Percentiles rank a stretch among this genome's conserved stretches.
phyloP scores from a whole-genome alignment of 2,888 invertebrate genomes.

The Uloborus plumipes region DNA sequence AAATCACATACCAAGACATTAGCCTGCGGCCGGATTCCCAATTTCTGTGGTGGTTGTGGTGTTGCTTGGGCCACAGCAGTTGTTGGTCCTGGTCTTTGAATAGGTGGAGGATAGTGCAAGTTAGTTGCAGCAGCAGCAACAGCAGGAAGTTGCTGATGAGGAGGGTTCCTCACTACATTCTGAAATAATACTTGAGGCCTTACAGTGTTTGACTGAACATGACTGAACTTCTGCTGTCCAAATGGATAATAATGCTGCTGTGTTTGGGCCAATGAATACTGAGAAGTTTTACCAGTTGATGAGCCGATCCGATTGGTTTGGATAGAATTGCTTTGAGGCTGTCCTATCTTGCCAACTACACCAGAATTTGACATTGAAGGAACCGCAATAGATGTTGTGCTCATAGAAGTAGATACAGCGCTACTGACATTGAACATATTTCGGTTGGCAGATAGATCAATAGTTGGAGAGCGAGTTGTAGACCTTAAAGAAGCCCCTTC shows the following conservation, averaged over 20 bases:
- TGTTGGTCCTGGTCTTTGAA: constrained; percentile 65
- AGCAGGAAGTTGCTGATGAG: constrained; percentile 58
- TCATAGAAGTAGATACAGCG: constrained; percentile 45
- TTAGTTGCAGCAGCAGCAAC: constrained; percentile 52
- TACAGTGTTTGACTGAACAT: constrained; percentile 42
- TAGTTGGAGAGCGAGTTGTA: constrained; percentile 55
- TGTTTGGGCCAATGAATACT: constrained; percentile 49
- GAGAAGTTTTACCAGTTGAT: constrained; percentile 38
- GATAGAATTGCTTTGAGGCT: constrained; percentile 35
- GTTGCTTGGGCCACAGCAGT: constrained; percentile 59
- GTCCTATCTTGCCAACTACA: constrained; percentile 43
- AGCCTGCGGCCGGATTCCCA: constrained; percentile 60
- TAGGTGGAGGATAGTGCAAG: constrained; percentile 64
- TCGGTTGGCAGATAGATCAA: constrained; percentile 44
- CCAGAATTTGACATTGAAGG: constrained; percentile 35
- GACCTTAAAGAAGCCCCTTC: constrained; percentile 48
- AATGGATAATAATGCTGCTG: constrained; percentile 61
- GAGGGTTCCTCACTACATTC: constrained; percentile 51
- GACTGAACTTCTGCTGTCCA: constrained; percentile 56
- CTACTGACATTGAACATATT: constrained; percentile 52
- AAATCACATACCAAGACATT: constrained; percentile 57
- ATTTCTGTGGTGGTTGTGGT: constrained; percentile 41
- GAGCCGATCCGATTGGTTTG: constrained; percentile 24
- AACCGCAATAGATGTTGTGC: constrained; percentile 47
- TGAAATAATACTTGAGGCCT: constrained; percentile 56